Evolutionary conservation across 37 sponge, comb jelly and placozoan genomes (phyloP), one percentile per base, ranked within the genome.

Genomic region (Aphrocallistes beatrix): DNA sequence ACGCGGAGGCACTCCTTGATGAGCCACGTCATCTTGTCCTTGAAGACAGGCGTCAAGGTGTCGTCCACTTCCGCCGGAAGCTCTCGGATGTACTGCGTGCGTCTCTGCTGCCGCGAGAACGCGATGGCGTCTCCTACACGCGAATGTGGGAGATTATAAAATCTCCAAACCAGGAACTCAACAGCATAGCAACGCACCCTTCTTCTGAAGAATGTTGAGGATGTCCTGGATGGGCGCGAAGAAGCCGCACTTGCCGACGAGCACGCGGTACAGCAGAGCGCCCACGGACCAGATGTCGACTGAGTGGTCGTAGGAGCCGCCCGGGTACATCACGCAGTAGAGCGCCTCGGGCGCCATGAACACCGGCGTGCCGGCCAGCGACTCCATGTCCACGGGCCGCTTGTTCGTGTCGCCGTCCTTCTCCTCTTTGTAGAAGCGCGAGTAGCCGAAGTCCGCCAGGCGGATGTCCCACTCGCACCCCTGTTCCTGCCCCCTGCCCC

Each of bases 301-400:
- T 37, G 93, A 93, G 81, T 91, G 92, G 89, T 93, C 92, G 47
- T 95, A 95, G 38, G 87, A 88, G 16, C 84, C 87, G 38, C 94
- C 92, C 48, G 87, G 87, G 39, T 91, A 85, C 69, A 95, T 91
- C 16, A 95, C 93, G 89, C 96, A 93, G 36, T 86, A 82, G 36
- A 95, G 86, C 3, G 96, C 96, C 40, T 95, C 96, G 60, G 96
- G 96, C 81, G 96, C 96, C 96, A 95, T 95, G 60, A 95, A 95
- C n/a, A 95, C 96, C 28, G 96, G 96, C 23, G 96, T 95, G 19
- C 96, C 96, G 28, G 96, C 96, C 40, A 95, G 88, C 39, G 93
- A 93, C 6, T 88, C 86, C 90, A 95, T 90, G 49, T 92, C 91
- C 36, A 92, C 81, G 23, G 85, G 82, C 51, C 91, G 92, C 38